Conservation (phyloP, 2,113 vertebrate species). For the Parotia lawesii region DNA sequence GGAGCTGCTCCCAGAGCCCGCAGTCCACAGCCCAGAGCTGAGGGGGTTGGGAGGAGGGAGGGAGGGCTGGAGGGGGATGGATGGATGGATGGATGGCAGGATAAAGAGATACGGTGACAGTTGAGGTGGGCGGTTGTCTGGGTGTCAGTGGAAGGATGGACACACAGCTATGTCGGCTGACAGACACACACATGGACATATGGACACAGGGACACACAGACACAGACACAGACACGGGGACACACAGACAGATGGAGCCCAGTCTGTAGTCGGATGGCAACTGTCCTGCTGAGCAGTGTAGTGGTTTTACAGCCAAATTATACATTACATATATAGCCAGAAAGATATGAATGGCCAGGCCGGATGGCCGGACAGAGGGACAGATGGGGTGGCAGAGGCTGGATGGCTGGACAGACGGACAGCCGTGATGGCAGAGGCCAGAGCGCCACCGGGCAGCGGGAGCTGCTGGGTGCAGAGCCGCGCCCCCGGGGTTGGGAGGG, state of each 20-base stretch:
- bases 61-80: neutral
- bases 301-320: too few species aligned
- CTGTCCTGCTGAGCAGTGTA: neutral
- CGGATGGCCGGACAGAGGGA: neutral
- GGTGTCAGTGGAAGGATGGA: neutral
- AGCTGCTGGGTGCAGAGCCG: neutral
- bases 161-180: neutral
- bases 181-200: neutral
- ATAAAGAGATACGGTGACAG: neutral
- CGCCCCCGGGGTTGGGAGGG: neutral
- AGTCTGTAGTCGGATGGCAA: neutral
- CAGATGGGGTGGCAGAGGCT: neutral
- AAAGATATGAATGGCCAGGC: neutral
- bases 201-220: neutral
- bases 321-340: too few species aligned
- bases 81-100: neutral
- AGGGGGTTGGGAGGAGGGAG: neutral
- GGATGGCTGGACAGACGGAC: neutral
- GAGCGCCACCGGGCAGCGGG: too few species aligned
- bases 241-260: neutral
- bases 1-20: neutral
- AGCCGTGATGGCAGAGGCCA: neutral
- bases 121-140: neutral
- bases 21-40: neutral
- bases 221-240: neutral